Conservation (phyloP, 2,113 vertebrate genomes). For the Sigmodon hispidus region DNA sequence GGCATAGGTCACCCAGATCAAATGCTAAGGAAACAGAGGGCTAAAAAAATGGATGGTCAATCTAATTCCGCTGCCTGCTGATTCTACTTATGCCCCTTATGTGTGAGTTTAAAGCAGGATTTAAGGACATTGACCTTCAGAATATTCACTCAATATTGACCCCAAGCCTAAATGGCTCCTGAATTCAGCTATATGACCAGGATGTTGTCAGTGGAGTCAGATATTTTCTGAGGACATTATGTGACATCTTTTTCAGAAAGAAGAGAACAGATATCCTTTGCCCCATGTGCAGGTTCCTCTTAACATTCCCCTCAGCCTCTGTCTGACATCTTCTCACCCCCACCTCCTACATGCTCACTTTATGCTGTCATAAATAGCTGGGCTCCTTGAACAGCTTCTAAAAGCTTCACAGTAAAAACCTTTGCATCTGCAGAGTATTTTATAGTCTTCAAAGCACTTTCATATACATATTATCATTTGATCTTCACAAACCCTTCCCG, state of each 20-base stretch:
- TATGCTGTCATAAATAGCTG: constrained; percentile 64
- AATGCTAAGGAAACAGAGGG: neutral
- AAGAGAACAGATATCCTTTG: neutral
- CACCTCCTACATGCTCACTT: constrained; percentile 37
- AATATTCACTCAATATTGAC: neutral
- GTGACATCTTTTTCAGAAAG: constrained; percentile 23
- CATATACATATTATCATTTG: constrained; percentile 61
- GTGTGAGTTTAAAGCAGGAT: neutral
- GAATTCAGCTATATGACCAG: neutral
- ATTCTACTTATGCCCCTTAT: neutral
- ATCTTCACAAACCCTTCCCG: constrained; percentile 62
- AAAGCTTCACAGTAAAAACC: constrained; percentile 50
- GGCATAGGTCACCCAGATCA: neutral
- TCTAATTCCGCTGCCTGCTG: neutral
- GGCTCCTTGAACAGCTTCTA: constrained; percentile 64
- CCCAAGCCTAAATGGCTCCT: neutral
- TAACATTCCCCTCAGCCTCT: constrained; percentile 43
- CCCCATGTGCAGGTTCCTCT: neutral
- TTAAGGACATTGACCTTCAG: neutral
- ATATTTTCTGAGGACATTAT: neutral
- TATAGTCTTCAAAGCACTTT: constrained; percentile 71
- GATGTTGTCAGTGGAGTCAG: neutral
- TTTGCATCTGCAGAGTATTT: constrained; percentile 57
- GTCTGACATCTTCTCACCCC: constrained; percentile 31
- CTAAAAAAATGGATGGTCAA: neutral